phyloP scores from a whole-genome alignment of 2,888 invertebrate genomes.

The Pomacea canaliculata region DNA sequence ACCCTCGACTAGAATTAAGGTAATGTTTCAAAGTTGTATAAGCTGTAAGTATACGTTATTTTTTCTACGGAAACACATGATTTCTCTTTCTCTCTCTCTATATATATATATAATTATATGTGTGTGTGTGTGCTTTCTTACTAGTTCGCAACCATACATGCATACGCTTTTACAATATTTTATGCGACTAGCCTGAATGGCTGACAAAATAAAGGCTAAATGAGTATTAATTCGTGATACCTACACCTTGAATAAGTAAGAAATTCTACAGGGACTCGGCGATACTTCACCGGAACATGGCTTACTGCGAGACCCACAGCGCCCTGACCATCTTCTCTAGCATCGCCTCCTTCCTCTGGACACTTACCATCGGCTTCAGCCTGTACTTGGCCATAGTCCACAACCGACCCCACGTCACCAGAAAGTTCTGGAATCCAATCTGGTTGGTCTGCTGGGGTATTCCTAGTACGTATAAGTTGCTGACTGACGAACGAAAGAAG shows the following conservation, averaged over 20 bases:
- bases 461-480: slow-evolving; percentile 39
- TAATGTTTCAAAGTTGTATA: too few species aligned
- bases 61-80: too few species aligned
- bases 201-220: too few species aligned
- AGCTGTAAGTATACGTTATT: too few species aligned
- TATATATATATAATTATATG: neutral
- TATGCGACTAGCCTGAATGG: too few species aligned
- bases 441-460: slow-evolving; percentile 47
- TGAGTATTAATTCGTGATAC: too few species aligned
- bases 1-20: too few species aligned
- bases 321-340: slow-evolving; percentile 58
- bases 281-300: slow-evolving; percentile 35
- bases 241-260: too few species aligned
- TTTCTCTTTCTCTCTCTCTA: neutral
- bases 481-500: too few species aligned
- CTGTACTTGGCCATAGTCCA: slow-evolving; percentile 46
- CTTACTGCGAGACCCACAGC: slow-evolving; percentile 52
- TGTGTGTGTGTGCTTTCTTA: too few species aligned
- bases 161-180: too few species aligned
- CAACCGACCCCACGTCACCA: slow-evolving; percentile 27
- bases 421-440: slow-evolving; percentile 11
- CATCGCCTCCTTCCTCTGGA: slow-evolving; percentile 58
- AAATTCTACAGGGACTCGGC: slow-evolving; percentile 5
- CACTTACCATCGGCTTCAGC: slow-evolving; percentile 45
- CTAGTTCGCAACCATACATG: too few species aligned